Conservation (phyloP, 1,140 invertebrate species). For the Cydia fagiglandana region DNA sequence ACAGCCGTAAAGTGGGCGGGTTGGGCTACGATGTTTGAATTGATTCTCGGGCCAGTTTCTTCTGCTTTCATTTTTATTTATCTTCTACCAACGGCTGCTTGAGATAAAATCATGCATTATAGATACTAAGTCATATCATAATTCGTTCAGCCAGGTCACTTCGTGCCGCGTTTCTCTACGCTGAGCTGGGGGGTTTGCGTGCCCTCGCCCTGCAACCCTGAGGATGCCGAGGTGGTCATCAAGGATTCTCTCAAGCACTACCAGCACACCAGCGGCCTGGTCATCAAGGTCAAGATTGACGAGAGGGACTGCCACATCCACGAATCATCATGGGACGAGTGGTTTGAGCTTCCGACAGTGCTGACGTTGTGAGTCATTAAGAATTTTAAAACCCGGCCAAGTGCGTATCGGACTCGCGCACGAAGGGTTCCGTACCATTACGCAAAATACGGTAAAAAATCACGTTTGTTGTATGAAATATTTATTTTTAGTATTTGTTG, state of each 20-base stretch:
- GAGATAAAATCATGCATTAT: not conserved
- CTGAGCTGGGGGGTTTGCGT: conserved; percentile 85
- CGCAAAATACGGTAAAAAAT: too few relatives aligned
- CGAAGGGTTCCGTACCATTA: too few relatives aligned
- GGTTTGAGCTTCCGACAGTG: conserved; percentile 71
- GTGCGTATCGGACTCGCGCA: too few relatives aligned
- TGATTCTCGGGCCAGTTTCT: too few relatives aligned
- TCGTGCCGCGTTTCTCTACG: conserved; percentile 84
- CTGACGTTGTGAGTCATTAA: conserved; percentile 61
- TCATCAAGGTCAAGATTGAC: conserved; percentile 80
- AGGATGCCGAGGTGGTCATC: conserved; percentile 80
- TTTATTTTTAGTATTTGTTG: too few relatives aligned
- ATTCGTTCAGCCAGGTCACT: conserved; percentile 83
- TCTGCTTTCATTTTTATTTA: too few relatives aligned
- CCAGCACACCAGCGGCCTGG: conserved; percentile 80
- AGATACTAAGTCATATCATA: conserved; percentile 50
- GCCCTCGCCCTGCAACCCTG: conserved; percentile 81
- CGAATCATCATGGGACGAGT: conserved; percentile 68
- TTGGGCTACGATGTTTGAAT: too few relatives aligned
- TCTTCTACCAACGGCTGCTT: too few relatives aligned
- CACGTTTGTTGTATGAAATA: too few relatives aligned
- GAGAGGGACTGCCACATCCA: conserved; percentile 81
- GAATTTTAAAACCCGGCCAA: too few relatives aligned
- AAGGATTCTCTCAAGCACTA: conserved; percentile 80
- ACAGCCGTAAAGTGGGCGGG: too few relatives aligned